Evolutionary conservation across 2,113 vertebrate genomes (phyloP), one percentile per base, ranked within the genome.

Genomic region (Synodontis membranacea): DNA sequence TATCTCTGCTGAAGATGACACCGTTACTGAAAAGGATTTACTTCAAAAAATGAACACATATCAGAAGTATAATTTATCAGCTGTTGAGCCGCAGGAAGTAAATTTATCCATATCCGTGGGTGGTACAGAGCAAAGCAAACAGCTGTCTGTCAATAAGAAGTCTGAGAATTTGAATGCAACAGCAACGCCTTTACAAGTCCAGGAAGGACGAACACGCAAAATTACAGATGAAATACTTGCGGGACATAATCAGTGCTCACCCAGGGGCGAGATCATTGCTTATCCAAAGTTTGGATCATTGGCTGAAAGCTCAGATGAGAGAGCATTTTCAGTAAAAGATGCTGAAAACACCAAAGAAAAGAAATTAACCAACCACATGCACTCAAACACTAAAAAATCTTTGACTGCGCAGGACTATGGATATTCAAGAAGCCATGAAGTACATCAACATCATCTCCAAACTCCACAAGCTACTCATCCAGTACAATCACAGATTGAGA

Each of bases 1-100:
- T 66, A 88, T 90, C n/a, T 74, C 86, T 34, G 84, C 82, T 81
- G 86, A 89, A 82, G 82, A 89, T 31, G 81, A 85, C 46, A 79
- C 54, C 10, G 64, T 48, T 46, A 89, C 62, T 34, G 84, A 87
- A 34, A 68, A 72, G 25, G 86, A 89, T 21, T 44, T 88, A 52
- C 82, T 86, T 25, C 56, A 83, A 64, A 88, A 86, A 88, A 70
- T 86, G 25, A 82, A 88, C n/a, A 66, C 80, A 5, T 25, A 68
- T 84, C 78, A 78, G 11, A 86, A 86, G 78, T 81, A 88, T 68
- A 84, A 84, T 70, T 50, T 86, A 25, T 42, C 70, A 34, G 42
- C 42, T 76, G 44, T 17, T 25, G 75, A 75, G 78, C 23, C 79
- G 75, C 62, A 39, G 39, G 76, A 89, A 80, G 68, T 5, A 56